Percentiles rank a stretch among this genome's conserved stretches.
phyloP scores from a whole-genome alignment of 1,140 invertebrate species.

The Cyphomyrmex costatus region DNA sequence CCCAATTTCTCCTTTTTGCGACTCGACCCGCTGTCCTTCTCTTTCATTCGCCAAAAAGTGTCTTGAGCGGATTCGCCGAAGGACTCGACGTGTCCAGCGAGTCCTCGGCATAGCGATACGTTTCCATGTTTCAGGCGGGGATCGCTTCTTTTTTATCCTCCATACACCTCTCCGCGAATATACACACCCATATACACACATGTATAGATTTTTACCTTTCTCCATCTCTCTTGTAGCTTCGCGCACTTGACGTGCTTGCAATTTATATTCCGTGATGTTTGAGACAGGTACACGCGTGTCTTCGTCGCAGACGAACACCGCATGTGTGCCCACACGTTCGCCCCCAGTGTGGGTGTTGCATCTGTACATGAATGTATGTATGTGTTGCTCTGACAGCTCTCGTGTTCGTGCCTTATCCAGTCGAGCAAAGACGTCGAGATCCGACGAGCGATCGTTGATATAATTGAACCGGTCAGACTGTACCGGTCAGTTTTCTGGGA shows the following conservation, averaged over 20 bases:
- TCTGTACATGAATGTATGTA: neutral
- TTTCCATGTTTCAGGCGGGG: slow-evolving; percentile 31
- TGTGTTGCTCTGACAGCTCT: neutral
- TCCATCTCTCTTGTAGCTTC: slow-evolving; percentile 64
- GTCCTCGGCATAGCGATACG: slow-evolving; percentile 22
- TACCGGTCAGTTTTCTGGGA: slow-evolving; percentile 31
- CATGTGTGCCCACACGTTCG: neutral
- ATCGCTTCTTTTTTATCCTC: slow-evolving; percentile 70
- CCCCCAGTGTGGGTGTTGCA: neutral
- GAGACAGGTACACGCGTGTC: slow-evolving; percentile 58
- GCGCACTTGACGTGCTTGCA: slow-evolving; percentile 72
- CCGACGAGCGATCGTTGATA: slow-evolving; percentile 53
- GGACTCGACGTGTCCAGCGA: slow-evolving; percentile 20
- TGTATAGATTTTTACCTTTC: slow-evolving; percentile 34
- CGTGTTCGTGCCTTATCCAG: neutral
- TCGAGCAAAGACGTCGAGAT: slow-evolving; percentile 29
- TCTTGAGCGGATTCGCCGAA: slow-evolving; percentile 44
- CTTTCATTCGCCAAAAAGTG: neutral
- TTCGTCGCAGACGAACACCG: neutral
- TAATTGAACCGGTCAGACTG: slow-evolving; percentile 58
- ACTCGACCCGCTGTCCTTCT: slow-evolving; percentile 35
- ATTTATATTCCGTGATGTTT: slow-evolving; percentile 80
- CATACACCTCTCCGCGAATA: slow-evolving; percentile 61
- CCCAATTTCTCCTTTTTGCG: slow-evolving; percentile 76
- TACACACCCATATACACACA: neutral